Evolutionary conservation across 1,140 invertebrate genomes (phyloP), one percentile per base, ranked within the genome.

Genomic region (Anagrus nilaparvatae): DNA sequence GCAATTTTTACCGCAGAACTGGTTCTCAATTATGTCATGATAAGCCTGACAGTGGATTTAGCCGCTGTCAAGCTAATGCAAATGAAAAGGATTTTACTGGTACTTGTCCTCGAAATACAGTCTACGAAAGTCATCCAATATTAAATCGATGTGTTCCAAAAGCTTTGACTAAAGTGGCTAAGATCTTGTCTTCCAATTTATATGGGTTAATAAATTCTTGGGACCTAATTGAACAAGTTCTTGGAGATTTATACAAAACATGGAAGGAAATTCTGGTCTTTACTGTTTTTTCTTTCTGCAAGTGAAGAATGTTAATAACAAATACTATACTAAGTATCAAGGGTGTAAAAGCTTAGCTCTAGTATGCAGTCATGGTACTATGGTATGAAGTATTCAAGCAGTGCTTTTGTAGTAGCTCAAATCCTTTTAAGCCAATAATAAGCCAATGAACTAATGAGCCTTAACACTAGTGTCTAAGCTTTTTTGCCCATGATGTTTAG

Each of bases 111-210:
- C 63, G 60, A 35, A 59, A 82, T 30, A 84, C 84, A 5, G 72
- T 88, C 12, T 78, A 81, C 56, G 73, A 82, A 43, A 81, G 83
- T 51, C 71, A 69, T 38, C 76, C 86, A n/a, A 72, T 95, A 29
- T 61, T 95, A 36, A 88, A 92, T 63, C 76, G 90, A 19, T 96
- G 91, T 64, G 76, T 94, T 48, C 90, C 90, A 16, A 79, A 77
- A 44, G 59, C 69, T 7, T 60, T 79, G 6, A 73, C 75, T 47
- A 76, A 80, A 36, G 56, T 81, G 1, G 67, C 74, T 4, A 61
- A 71, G 41, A 68, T 72, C 39, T 65, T 83, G 16, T 70, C 84
- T 44, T 71, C 65, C 13, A 78, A 84, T 58, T 73, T 91, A 42
- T 89, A 89, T 70, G 78, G 77, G 7, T 70, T 87, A 45, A 68